Evolutionary conservation across 2,888 invertebrate genomes (phyloP).

Genomic region (Archaeoteleia sp.): DNA sequence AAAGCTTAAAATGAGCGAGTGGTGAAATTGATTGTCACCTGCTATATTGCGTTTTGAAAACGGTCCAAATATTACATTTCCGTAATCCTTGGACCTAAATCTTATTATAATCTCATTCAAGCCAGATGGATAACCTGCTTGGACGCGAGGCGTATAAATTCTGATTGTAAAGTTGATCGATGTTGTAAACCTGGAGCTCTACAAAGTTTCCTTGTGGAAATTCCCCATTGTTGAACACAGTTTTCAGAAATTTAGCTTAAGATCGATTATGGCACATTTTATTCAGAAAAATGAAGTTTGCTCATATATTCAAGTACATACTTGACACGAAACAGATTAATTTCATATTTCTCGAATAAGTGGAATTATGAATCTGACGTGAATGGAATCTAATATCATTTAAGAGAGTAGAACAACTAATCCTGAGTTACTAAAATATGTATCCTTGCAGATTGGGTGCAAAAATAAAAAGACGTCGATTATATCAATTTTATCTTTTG

Average conservation of each 20-base stretch:
- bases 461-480: too few relatives aligned
- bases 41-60: constrained; percentile 37
- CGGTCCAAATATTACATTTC: constrained; percentile 44
- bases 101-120: constrained; percentile 54
- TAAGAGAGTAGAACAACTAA: too few relatives aligned
- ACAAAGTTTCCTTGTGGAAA: constrained; percentile 36
- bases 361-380: too few relatives aligned
- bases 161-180: constrained; percentile 54
- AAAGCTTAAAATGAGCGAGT: constrained; percentile 18
- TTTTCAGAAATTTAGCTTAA: constrained; percentile 38
- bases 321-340: too few relatives aligned
- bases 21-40: constrained; percentile 42
- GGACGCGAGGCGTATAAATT: constrained; percentile 55
- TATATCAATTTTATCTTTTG: too few relatives aligned
- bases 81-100: constrained; percentile 50
- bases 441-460: too few relatives aligned
- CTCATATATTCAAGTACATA: constrained; percentile 16
- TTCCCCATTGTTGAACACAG: constrained; percentile 42
- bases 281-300: constrained; percentile 16
- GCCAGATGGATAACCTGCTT: constrained; percentile 53
- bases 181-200: constrained; percentile 47
- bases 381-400: too few relatives aligned
- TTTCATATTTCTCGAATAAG: too few relatives aligned
- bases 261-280: constrained; percentile 46
- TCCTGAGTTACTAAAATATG: too few relatives aligned